Percentiles rank a stretch among this genome's conserved stretches.
Evolutionary conservation across 2,888 invertebrate species (phyloP).

Genomic region (Tromatobia lineatoria): DNA sequence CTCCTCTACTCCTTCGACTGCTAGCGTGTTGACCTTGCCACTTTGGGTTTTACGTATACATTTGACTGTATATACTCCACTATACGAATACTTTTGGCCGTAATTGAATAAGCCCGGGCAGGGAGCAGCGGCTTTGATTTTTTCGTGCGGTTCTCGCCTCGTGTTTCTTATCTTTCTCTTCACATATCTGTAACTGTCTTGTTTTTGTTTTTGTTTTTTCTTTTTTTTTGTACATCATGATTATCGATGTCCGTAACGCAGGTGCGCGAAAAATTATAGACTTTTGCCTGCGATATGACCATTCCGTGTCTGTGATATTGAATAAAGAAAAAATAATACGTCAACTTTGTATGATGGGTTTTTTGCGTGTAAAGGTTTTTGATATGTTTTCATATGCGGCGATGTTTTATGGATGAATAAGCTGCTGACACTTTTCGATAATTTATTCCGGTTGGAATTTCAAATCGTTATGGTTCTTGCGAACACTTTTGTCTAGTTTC

Average conservation of each 20-base stretch:
- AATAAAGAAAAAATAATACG: too few relatives aligned
- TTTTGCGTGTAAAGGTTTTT: too few relatives aligned
- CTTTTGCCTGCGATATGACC: neutral
- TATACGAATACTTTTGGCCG: constrained; percentile 40
- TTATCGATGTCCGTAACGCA: neutral
- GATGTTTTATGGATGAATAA: too few relatives aligned
- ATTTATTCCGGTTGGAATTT: too few relatives aligned
- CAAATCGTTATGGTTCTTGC: too few relatives aligned
- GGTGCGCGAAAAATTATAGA: constrained; percentile 15
- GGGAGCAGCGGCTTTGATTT: constrained; percentile 15
- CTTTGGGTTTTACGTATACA: constrained; percentile 39
- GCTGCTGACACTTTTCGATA: too few relatives aligned
- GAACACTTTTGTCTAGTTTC: too few relatives aligned
- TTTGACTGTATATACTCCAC: constrained; percentile 16
- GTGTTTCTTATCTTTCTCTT: constrained; percentile 54
- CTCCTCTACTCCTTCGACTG: constrained; percentile 47
- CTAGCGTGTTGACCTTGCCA: constrained; percentile 65
- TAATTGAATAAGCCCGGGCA: constrained; percentile 57
- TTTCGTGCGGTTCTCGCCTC: constrained; percentile 38
- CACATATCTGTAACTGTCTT: constrained; percentile 24
- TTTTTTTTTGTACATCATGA: neutral
- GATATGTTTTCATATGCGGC: too few relatives aligned
- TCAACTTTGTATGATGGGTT: too few relatives aligned
- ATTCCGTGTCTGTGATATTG: too few relatives aligned
- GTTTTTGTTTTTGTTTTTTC: neutral